phyloP scores from a whole-genome alignment of 2,888 invertebrate genomes.

The Ophonus ardosiacus region DNA sequence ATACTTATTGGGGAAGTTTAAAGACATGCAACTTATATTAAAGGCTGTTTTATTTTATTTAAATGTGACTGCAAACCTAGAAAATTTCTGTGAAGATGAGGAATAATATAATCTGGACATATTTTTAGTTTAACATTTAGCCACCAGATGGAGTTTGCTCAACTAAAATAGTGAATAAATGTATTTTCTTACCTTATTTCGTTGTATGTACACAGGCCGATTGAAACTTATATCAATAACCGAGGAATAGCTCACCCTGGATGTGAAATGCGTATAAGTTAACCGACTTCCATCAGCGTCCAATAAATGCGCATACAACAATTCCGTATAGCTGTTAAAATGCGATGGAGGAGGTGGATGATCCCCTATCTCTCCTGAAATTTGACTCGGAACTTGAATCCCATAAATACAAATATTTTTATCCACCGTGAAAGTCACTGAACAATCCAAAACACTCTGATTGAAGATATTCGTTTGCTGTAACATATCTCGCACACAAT shows the following conservation, averaged over 20 bases:
- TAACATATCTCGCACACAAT: slow-evolving; percentile 83
- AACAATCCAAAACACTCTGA: slow-evolving; percentile 86
- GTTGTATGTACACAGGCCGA: slow-evolving; percentile 86
- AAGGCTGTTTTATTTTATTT: too few relatives aligned
- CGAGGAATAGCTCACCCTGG: slow-evolving; percentile 85
- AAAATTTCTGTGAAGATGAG: too few relatives aligned
- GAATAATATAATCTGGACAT: too few relatives aligned
- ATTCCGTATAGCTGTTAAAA: slow-evolving; percentile 81
- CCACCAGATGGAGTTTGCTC: too few relatives aligned
- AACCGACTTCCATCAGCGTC: slow-evolving; percentile 88
- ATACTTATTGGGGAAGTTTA: too few relatives aligned
- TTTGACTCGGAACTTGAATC: slow-evolving; percentile 86
- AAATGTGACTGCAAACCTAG: too few relatives aligned
- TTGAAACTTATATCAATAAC: slow-evolving; percentile 89
- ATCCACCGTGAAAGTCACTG: slow-evolving; percentile 88
- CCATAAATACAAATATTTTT: slow-evolving; percentile 88
- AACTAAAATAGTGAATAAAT: too few relatives aligned
- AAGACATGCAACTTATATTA: too few relatives aligned
- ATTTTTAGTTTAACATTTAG: too few relatives aligned
- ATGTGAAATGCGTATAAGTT: slow-evolving; percentile 90
- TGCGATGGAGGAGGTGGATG: slow-evolving; percentile 72
- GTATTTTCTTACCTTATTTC: slow-evolving; percentile 79
- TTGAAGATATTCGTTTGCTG: slow-evolving; percentile 86
- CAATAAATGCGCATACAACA: slow-evolving; percentile 88
- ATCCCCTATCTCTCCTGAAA: slow-evolving; percentile 77